phyloP scores from a whole-genome alignment of 2,888 invertebrate genomes.

The Dione vanillae region DNA sequence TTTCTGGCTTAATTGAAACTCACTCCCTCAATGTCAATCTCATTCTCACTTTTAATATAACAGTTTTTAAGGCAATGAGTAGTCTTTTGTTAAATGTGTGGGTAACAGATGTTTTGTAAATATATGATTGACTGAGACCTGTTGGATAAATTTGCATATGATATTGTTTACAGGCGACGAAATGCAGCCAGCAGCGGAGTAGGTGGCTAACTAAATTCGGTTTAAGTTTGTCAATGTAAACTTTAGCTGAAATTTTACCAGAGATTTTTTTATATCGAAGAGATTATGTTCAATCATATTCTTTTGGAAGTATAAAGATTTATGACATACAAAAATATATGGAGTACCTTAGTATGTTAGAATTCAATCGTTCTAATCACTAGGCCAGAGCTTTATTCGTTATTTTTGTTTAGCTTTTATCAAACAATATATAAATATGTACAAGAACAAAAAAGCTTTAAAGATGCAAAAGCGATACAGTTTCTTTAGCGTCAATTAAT shows the following conservation, averaged over 20 bases:
- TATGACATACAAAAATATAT: neutral
- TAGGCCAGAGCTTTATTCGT: slow-evolving; percentile 5
- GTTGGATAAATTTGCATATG: neutral
- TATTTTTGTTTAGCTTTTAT: slow-evolving; percentile 8
- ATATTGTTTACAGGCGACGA: slow-evolving; percentile 59
- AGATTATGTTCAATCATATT: slow-evolving; percentile 28
- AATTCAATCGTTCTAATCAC: slow-evolving; percentile 2
- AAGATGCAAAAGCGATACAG: slow-evolving; percentile 1
- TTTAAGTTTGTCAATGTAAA: slow-evolving; percentile 5
- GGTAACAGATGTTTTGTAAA: too few species aligned
- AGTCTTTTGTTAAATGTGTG: too few species aligned
- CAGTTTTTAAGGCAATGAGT: too few species aligned
- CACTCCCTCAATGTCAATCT: too few species aligned
- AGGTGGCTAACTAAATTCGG: slow-evolving; percentile 54
- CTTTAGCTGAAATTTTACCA: slow-evolving; percentile 10
- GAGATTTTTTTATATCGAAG: slow-evolving; percentile 18
- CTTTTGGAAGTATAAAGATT: slow-evolving; percentile 23
- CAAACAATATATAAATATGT: neutral
- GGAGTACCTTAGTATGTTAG: slow-evolving; percentile 1
- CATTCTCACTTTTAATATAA: too few species aligned
- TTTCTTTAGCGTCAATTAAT: neutral
- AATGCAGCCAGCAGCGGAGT: slow-evolving; percentile 58
- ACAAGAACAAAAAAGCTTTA: slow-evolving; percentile 16
- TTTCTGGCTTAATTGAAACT: too few species aligned
- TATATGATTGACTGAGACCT: too few species aligned